phyloP scores from a whole-genome alignment of 2,888 invertebrate genomes.

The Polyploca ridens region DNA sequence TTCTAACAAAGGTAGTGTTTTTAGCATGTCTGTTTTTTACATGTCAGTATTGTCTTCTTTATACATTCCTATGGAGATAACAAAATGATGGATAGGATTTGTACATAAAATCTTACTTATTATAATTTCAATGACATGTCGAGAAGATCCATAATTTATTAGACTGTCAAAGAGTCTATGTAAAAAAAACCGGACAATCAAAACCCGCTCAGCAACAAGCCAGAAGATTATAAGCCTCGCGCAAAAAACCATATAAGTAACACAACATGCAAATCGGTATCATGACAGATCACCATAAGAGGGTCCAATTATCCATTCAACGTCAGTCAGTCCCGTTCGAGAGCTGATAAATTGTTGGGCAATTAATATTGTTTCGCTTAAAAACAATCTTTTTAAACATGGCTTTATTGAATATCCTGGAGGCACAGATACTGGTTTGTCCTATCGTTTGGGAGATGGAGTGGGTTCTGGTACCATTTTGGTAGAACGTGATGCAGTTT shows the following conservation, averaged over 20 bases:
- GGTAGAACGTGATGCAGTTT: slow-evolving; percentile 23
- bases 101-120: not conserved
- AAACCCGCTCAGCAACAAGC: not conserved
- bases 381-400: slow-evolving; percentile 60
- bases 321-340: slow-evolving; percentile 20
- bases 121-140: not conserved
- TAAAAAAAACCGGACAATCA: not conserved
- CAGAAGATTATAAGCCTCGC: not conserved
- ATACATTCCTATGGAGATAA: not conserved
- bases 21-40: not conserved
- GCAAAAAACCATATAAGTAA: slow-evolving; percentile 8
- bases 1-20: not conserved
- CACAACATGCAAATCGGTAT: slow-evolving; percentile 20
- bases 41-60: not conserved
- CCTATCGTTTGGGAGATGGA: slow-evolving; percentile 30
- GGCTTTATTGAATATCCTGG: slow-evolving; percentile 14
- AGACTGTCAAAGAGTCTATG: no score
- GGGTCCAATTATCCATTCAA: slow-evolving; percentile 43
- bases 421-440: slow-evolving; percentile 29
- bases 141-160: not conserved
- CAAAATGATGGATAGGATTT: not conserved
- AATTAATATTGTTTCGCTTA: slow-evolving; percentile 65
- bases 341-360: slow-evolving; percentile 53
- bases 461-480: slow-evolving; percentile 29
- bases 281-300: slow-evolving; percentile 37